Evolutionary conservation across 1,140 invertebrate species (phyloP).

Genomic region (Arion vulgaris): DNA sequence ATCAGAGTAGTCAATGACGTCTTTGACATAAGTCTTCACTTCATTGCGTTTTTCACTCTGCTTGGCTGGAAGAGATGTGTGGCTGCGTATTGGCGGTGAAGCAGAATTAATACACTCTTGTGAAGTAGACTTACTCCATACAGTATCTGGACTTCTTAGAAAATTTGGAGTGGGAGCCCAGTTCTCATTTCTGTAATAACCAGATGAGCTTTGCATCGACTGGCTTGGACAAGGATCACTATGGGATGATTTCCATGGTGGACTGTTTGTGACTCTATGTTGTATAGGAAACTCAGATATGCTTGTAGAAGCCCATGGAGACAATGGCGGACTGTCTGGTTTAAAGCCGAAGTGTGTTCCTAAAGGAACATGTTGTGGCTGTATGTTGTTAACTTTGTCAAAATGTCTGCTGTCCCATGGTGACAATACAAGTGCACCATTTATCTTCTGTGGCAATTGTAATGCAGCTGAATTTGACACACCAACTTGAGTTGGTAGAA

Average conservation of each 20-base stretch:
- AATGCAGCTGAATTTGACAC: not conserved
- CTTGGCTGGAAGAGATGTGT: not conserved
- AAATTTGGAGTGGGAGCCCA: not conserved
- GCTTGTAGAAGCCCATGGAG: not conserved
- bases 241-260: not conserved
- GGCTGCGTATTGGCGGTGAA: not conserved
- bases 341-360: slow-evolving; percentile 10
- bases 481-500: not conserved
- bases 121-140: not conserved
- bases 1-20: slow-evolving; percentile 9
- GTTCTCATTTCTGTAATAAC: not conserved
- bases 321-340: slow-evolving; percentile 13
- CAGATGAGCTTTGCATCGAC: not conserved
- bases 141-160: not conserved
- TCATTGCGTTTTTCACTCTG: not conserved
- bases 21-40: not conserved
- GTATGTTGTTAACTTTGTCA: not conserved
- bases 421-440: not conserved
- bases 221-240: not conserved
- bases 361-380: not conserved
- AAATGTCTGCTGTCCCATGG: not conserved
- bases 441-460: not conserved
- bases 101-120: not conserved
- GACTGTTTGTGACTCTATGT: not conserved
- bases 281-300: not conserved